These are phyloP conservation scores for Zingel zingel DNA, from an alignment of 2,113 vertebrate genomes.

Conservation along the genomic window DNA sequence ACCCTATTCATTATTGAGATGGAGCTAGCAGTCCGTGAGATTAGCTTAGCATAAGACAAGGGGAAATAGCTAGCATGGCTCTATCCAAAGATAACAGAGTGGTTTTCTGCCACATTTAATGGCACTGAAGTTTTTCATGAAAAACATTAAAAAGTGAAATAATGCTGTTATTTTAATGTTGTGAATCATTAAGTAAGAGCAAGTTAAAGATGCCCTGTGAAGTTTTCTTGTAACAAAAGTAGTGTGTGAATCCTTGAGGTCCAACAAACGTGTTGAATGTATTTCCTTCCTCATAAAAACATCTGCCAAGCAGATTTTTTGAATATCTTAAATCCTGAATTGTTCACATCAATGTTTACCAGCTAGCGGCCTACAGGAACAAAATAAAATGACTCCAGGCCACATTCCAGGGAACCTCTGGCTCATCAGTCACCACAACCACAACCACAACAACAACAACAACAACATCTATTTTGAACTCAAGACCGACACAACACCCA, in stretches of 20 bases:
- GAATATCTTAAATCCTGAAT: background rate
- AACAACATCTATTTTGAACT: slow-evolving; percentile 34
- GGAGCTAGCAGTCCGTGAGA: background rate
- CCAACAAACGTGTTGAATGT: background rate
- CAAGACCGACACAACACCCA: slow-evolving; percentile 34
- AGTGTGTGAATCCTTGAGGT: background rate
- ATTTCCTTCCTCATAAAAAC: background rate
- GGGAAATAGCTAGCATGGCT: background rate
- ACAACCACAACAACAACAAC: slow-evolving; percentile 21
- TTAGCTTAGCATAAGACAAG: background rate
- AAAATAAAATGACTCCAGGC: slow-evolving; percentile 38
- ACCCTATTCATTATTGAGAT: no score
- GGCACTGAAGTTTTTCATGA: background rate
- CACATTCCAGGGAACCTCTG: slow-evolving; percentile 43
- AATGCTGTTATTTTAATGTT: background rate
- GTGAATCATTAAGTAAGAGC: background rate
- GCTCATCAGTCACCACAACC: slow-evolving; percentile 31
- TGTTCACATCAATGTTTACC: background rate
- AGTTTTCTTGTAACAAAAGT: background rate
- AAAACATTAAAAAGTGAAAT: background rate
- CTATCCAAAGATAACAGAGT: background rate
- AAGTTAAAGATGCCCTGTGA: background rate
- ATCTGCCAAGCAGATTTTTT: background rate
- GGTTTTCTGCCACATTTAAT: background rate
- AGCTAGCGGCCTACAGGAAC: background rate